Evolutionary conservation across 1,140 invertebrate species (phyloP).

Genomic region (Drosophila equinoxialis): DNA sequence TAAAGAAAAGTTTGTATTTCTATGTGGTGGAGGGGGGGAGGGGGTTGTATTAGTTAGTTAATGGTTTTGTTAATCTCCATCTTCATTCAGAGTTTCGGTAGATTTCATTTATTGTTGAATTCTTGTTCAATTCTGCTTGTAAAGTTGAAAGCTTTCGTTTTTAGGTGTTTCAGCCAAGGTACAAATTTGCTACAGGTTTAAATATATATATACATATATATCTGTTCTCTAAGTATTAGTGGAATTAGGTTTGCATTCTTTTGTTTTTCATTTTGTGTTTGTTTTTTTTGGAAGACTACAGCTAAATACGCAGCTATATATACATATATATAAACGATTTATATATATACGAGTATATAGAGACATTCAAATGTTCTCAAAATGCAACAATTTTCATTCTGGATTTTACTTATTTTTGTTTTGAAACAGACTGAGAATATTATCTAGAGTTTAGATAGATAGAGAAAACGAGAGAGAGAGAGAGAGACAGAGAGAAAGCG

Average conservation of each 20-base stretch:
- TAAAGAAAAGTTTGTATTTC: conserved; percentile 10
- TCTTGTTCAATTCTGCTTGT: conserved; percentile 4
- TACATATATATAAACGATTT: conserved; percentile 9
- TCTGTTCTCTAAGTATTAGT: conserved; percentile 8
- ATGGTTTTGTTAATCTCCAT: too few relatives aligned
- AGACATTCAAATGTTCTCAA: conserved; percentile 25
- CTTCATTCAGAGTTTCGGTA: conserved; percentile 15
- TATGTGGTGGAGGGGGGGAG: too few relatives aligned
- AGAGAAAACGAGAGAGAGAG: not conserved
- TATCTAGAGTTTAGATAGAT: conserved; percentile 8
- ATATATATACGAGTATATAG: conserved; percentile 26
- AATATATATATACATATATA: too few relatives aligned
- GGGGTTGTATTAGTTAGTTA: too few relatives aligned
- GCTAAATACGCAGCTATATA: conserved; percentile 57
- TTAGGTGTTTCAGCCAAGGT: conserved; percentile 72
- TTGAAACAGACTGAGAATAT: conserved; percentile 2
- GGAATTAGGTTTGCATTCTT: conserved; percentile 19
- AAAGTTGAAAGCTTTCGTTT: conserved; percentile 59
- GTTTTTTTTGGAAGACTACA: conserved; percentile 67
- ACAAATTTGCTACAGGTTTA: conserved; percentile 75
- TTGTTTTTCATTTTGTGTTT: conserved; percentile 24
- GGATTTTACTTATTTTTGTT: not conserved
- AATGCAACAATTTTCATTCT: conserved; percentile 52
- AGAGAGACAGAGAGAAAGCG: not conserved
- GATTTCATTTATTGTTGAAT: conserved; percentile 13